Conservation (phyloP, 1,140 invertebrate species). For the Brachionus paranguensis region DNA sequence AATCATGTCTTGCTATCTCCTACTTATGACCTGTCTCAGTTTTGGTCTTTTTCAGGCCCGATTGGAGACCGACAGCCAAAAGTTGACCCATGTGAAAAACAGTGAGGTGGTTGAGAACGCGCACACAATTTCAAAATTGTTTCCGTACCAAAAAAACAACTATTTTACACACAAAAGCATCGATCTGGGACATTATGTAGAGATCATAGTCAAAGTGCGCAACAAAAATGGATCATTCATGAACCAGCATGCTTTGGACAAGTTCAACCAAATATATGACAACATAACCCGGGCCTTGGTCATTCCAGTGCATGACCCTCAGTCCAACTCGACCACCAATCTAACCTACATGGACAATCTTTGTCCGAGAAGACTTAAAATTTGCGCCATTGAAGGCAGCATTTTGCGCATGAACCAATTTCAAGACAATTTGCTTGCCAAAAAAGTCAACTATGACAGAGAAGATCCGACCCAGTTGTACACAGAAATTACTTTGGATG, state of each 20-base stretch:
- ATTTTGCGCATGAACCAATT: neutral
- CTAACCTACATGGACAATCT: conserved; percentile 10
- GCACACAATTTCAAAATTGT: neutral
- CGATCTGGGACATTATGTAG: conserved; percentile 31
- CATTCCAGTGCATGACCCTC: neutral
- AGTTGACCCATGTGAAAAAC: conserved; percentile 3
- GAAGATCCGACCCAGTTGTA: conserved; percentile 9
- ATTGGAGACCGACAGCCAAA: neutral
- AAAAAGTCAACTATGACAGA: neutral
- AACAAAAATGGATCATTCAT: neutral
- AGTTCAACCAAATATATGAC: conserved; percentile 28
- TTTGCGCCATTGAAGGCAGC: conserved; percentile 32
- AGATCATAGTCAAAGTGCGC: neutral
- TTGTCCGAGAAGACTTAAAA: neutral
- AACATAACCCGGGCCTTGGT: neutral
- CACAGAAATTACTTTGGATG: neutral
- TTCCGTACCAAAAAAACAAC: neutral
- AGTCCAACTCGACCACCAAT: neutral
- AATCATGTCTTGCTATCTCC: neutral
- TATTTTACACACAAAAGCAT: neutral
- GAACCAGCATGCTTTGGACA: neutral
- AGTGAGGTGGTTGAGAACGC: neutral
- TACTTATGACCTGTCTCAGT: neutral
- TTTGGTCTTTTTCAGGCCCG: neutral
- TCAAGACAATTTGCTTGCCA: conserved; percentile 13